These are phyloP conservation scores for Tiphia femorata DNA, from an alignment of 2,888 invertebrate species.

Conservation along the genomic window DNA sequence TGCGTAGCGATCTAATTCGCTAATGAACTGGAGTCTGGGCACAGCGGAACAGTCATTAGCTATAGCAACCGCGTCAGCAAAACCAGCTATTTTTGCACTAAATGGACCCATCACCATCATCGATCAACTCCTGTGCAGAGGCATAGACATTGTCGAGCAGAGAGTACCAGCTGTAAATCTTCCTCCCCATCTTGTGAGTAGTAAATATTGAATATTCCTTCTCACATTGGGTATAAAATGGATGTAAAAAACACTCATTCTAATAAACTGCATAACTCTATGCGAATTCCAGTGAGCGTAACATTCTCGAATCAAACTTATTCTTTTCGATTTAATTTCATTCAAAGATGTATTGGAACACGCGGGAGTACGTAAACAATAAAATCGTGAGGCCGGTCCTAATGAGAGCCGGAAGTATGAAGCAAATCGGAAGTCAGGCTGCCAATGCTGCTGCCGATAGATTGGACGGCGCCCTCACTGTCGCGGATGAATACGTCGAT, in stretches of 20 bases:
- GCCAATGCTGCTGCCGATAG: constrained; percentile 82
- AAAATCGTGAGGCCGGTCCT: constrained; percentile 78
- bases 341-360: constrained; percentile 82
- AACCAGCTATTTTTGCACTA: constrained; percentile 78
- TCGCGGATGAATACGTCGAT: constrained; percentile 86
- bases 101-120: constrained; percentile 78
- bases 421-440: constrained; percentile 81
- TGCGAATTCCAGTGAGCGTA: too few relatives aligned
- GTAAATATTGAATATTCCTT: background rate
- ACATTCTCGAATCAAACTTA: background rate
- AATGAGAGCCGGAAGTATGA: constrained; percentile 86
- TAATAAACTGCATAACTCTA: too few relatives aligned
- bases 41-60: constrained; percentile 82
- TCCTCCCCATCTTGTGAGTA: constrained; percentile 85
- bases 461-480: constrained; percentile 81
- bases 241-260: too few relatives aligned
- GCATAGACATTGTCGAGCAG: constrained; percentile 87
- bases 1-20: constrained; percentile 77
- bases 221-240: too few relatives aligned
- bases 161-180: constrained; percentile 85
- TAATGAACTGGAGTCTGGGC: constrained; percentile 82
- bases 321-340: background rate
- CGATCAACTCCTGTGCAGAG: constrained; percentile 84
- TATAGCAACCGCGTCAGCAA: constrained; percentile 79
- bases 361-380: constrained; percentile 80